Evolutionary conservation across 2,888 invertebrate genomes (phyloP), one percentile per base, ranked within the genome.

Genomic region (Drosophila atripex): DNA sequence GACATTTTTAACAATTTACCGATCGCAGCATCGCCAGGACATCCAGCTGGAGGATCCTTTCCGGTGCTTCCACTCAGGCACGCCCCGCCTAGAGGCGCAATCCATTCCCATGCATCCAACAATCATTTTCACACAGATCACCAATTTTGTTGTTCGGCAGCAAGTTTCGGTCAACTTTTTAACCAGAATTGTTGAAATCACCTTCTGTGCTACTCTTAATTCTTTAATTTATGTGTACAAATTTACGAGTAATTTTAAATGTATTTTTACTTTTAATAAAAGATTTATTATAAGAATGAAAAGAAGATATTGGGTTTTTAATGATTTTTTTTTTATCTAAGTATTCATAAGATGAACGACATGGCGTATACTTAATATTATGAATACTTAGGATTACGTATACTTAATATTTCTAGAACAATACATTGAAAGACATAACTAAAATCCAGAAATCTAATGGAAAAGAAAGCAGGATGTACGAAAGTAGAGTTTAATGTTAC

Each of bases 201-300:
- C 54, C 35, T 57, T 57, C 71, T 71, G 64, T 78, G 53, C 76
- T 71, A 35, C 68, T 50, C 43, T 47, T 41, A 71, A 78, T 64
- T 63, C 55, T 82, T 73, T 78, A 76, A 86, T 83, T 83, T 86
- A 84, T 86, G 69, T 86, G 82, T 82, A 82, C 87, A 82, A 82
- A 82, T 86, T 74, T 72, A 76, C 61, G 59, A 54, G 39, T 77
- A 68, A 75, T 39, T 69, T 72, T 47, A 70, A 78, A 68, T 68
- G 53, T 76, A 71, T 71, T 72, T 64, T 69, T 70, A 71, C 66
- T 57, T 64, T 75, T 80, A 72, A 72, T 58, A 77, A 79, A 80
- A 71, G 68, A 73, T 53, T 18, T 80, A 71, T 72, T 57, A 50
- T 86, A 80, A 77, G 78, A 9, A 14, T 41, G 5, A 1, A 9